These are phyloP conservation scores for Lepidurus apus DNA, from an alignment of 1,140 invertebrate species.

Conservation along the genomic window DNA sequence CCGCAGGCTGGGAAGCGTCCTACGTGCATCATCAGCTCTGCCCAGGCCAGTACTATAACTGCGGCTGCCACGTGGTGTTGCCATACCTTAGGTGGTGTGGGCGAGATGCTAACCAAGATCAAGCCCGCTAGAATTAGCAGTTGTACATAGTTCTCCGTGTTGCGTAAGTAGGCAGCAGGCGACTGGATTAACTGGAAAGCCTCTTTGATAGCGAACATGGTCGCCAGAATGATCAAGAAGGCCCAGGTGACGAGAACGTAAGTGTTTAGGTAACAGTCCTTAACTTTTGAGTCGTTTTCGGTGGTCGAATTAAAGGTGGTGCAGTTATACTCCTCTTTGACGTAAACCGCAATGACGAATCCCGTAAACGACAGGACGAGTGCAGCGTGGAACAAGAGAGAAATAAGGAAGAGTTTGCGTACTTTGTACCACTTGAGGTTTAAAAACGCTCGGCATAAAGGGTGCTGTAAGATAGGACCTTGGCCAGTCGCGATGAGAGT, in stretches of 20 bases:
- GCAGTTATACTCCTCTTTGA: slow-evolving; percentile 33
- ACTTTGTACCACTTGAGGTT: slow-evolving; percentile 84
- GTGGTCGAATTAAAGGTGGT: not conserved
- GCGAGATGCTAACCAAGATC: slow-evolving; percentile 70
- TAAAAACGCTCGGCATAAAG: slow-evolving; percentile 72
- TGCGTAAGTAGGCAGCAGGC: slow-evolving; percentile 67
- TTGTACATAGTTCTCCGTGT: slow-evolving; percentile 75
- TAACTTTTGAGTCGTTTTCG: not conserved
- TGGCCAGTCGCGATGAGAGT: slow-evolving; percentile 77
- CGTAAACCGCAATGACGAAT: slow-evolving; percentile 58
- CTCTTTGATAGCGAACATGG: slow-evolving; percentile 50
- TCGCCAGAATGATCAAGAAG: slow-evolving; percentile 37
- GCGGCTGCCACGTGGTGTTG: slow-evolving; percentile 78
- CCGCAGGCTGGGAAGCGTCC: slow-evolving; percentile 77
- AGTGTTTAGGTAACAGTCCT: not conserved
- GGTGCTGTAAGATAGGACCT: slow-evolving; percentile 73
- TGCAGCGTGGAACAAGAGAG: slow-evolving; percentile 69
- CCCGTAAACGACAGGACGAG: slow-evolving; percentile 70
- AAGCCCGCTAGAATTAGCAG: slow-evolving; percentile 77
- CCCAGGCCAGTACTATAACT: slow-evolving; percentile 75
- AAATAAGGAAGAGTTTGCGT: slow-evolving; percentile 74
- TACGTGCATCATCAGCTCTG: slow-evolving; percentile 78
- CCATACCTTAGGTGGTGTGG: slow-evolving; percentile 68
- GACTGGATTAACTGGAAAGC: slow-evolving; percentile 65
- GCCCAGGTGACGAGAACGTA: slow-evolving; percentile 35